These are phyloP conservation scores for Numenius arquata DNA, from an alignment of 2,113 vertebrate genomes.

Conservation along the genomic window DNA sequence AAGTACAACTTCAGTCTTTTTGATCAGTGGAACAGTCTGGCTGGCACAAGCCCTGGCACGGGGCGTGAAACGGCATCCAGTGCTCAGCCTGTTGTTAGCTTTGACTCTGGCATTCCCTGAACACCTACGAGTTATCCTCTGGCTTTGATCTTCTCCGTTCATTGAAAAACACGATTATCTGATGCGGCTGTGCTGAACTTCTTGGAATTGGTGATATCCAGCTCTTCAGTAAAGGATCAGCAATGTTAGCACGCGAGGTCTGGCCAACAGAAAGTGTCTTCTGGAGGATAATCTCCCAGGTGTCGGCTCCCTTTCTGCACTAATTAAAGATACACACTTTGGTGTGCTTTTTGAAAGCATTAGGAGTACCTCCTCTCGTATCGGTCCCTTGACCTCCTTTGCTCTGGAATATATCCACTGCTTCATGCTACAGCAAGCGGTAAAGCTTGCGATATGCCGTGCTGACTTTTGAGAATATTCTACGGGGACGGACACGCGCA, in stretches of 20 bases:
- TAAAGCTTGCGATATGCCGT: not conserved
- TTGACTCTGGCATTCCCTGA: not conserved
- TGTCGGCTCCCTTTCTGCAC: not conserved
- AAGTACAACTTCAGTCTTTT: not conserved
- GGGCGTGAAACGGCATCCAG: not conserved
- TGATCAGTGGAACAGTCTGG: slow-evolving; percentile 19
- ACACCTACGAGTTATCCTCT: not conserved
- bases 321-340: not conserved
- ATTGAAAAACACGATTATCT: not conserved
- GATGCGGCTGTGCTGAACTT: not conserved
- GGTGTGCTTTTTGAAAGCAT: not conserved
- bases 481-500: not conserved
- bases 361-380: not conserved
- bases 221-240: not conserved
- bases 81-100: not conserved
- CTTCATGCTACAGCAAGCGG: not conserved
- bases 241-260: not conserved
- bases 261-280: not conserved
- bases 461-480: not conserved
- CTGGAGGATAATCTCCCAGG: not conserved
- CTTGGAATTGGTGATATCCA: not conserved
- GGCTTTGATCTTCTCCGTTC: not conserved
- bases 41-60: not conserved
- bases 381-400: not conserved
- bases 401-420: not conserved